Evolutionary conservation across 2,888 invertebrate genomes (phyloP), one percentile per base, ranked within the genome.

Genomic region (Caenorhabditis angaria): DNA sequence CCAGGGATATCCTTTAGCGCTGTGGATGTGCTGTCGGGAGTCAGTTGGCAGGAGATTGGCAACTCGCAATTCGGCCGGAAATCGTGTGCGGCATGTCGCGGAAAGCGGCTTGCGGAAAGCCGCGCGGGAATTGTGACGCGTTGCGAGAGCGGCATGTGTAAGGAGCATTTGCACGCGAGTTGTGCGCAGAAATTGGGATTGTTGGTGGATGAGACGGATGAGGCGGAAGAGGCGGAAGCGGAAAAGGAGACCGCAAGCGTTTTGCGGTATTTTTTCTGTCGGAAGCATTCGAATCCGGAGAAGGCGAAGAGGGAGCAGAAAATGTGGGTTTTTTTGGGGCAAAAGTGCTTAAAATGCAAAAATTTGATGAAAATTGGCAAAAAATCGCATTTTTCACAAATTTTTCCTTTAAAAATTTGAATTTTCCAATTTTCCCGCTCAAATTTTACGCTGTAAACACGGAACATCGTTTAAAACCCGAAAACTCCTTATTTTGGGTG

Each of bases 121-220:
- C 91, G 95, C 29, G 94, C 95, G 0, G 99, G 99, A 1, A 94
- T 99, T 18, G 94, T 94, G 87, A 94, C 97, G 63, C 93, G 94
- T 73, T 99, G 99, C 89, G 99, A 99, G 89, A 97, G 97, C 12
- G 99, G 97, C 28, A 93, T 99, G 92, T 99, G 99, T 90, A 92
- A 94, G 87, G 94, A 93, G 0, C 95, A 93, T 90, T 97, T 97
- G 88, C 99, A 99, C 88, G 96, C 96, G 50, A 97, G 97, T 14
- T 99, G 97, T 78, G 88, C 88, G 41, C 87, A 88, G 60, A 82
- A 75, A 82, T 35, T 72, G 1, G 75, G 69, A 20, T 48, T 67
- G 10, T 32, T 70, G 12, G 77, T 85, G n/a, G 78, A 82, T 24
- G 84, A 85, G 63, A 68, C 67, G 27, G 70, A 66, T 12, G 82